Evolutionary conservation across 2,797 vertebrate genomes (phyloP), one percentile per base, ranked within the genome.

Genomic region (Nannoperca australis): DNA sequence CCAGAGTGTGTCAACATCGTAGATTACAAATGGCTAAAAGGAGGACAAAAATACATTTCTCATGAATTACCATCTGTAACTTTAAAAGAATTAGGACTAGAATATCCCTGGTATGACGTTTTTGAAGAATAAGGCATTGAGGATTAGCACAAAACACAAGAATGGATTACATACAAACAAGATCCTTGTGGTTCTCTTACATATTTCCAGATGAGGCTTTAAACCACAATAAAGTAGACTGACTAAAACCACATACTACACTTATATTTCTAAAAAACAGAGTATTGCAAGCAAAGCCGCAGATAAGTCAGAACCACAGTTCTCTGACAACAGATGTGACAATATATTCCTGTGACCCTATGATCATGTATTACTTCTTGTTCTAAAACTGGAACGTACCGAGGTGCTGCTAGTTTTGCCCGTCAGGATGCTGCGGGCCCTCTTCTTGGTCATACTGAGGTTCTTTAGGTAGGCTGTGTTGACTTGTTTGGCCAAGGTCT

Each of bases 391-490:
- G 0, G 12, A 7, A 50, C 20, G 2, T 96, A 99, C 98, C 84
- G 98, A 95, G 4, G 95, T 97, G 94, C 96, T 96, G 95, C 95
- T 97, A 91, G 97, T 97, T 95, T 98, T 99, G 86, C 98, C 98
- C 0, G 95, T 97, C 88, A 99, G 94, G 92, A 99, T 99, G 91
- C 96, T 96, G 64, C 98, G 97, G 71, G 98, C 98, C 92, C 97
- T 99, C 94, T 97, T 99, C 96, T 99, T 99, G 93, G 98, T 99
- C 98, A 99, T 98, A 82, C 96, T 97, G 92, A 99, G 97, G 93
- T 98, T 99, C 91, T 96, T 99, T 94, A 96, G 95, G 95, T 99
- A 99, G 93, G 98, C 97, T 0, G 94, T 95, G 92, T 99, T 98
- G 88, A 99, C 97, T 85, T 97, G 96, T 93, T 98, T 98, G 82